Conservation (phyloP, 2,113 vertebrate species). For the Ascaphus truei region DNA sequence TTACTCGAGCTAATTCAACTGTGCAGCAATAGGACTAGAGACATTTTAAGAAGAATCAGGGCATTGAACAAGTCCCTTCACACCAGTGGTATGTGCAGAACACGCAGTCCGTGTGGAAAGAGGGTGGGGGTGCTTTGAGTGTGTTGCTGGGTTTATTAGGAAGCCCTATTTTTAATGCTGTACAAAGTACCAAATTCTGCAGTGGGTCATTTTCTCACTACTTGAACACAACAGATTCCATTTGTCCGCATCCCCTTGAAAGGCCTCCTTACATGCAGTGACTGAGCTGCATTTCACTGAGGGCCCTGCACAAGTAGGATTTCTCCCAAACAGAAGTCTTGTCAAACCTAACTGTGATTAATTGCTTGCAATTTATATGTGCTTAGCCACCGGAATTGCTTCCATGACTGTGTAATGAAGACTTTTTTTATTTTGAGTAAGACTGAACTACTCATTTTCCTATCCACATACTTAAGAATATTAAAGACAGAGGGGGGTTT, state of each 20-base stretch:
- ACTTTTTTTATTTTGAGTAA: too few relatives aligned
- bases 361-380: slow-evolving; percentile 1
- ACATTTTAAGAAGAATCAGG: neutral
- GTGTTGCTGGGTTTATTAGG: neutral
- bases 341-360: neutral
- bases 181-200: neutral
- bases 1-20: neutral
- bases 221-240: too few relatives aligned
- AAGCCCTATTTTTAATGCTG: neutral
- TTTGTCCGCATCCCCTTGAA: neutral
- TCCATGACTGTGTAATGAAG: too few relatives aligned
- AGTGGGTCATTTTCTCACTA: neutral
- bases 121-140: neutral
- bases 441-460: too few relatives aligned
- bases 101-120: neutral
- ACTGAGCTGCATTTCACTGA: neutral
- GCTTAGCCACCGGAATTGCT: neutral
- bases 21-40: neutral
- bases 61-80: neutral
- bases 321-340: neutral
- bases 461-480: too few relatives aligned
- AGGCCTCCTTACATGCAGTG: neutral
- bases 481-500: too few relatives aligned
- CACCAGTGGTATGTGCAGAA: neutral
- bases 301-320: neutral